Conservation (phyloP, 2,888 invertebrate genomes). For the Coleophora deauratella region DNA sequence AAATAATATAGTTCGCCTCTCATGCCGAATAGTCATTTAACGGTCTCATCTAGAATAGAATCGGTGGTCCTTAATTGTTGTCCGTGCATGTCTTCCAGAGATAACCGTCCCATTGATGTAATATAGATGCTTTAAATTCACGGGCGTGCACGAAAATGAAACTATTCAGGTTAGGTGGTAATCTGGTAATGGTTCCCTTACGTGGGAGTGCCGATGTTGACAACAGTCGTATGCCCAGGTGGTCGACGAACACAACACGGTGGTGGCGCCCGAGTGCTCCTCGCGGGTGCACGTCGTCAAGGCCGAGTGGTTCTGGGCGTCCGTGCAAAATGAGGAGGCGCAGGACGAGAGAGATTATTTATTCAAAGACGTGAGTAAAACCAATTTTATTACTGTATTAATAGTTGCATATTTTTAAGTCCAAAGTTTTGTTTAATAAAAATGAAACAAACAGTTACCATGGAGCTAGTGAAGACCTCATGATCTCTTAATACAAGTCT, state of each 20-base stretch:
- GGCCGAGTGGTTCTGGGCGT: constrained; percentile 99
- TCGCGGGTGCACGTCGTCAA: constrained; percentile 85
- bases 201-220: constrained; percentile 2
- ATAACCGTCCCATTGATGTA: constrained; percentile 23
- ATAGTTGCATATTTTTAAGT: neutral
- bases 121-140: constrained; percentile 32
- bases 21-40: constrained; percentile 35
- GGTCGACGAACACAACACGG: constrained; percentile 85
- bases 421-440: neutral
- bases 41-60: constrained; percentile 19
- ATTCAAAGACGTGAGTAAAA: constrained; percentile 86
- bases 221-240: constrained; percentile 70
- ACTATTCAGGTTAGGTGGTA: neutral
- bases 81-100: constrained; percentile 13
- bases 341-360: constrained; percentile 93
- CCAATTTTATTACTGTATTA: neutral
- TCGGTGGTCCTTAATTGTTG: neutral
- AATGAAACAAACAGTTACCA: too few relatives aligned
- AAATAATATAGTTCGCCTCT: constrained; percentile 51
- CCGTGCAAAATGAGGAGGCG: constrained; percentile 95
- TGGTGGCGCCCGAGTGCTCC: constrained; percentile 81
- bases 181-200: constrained; percentile 6
- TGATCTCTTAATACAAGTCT: too few relatives aligned
- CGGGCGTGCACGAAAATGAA: constrained; percentile 29
- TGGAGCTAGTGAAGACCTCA: too few relatives aligned